Percentiles rank a stretch among this genome's conserved stretches.
Conservation (phyloP, 1,140 invertebrate species). For the Carcinoscorpius rotundicauda region DNA sequence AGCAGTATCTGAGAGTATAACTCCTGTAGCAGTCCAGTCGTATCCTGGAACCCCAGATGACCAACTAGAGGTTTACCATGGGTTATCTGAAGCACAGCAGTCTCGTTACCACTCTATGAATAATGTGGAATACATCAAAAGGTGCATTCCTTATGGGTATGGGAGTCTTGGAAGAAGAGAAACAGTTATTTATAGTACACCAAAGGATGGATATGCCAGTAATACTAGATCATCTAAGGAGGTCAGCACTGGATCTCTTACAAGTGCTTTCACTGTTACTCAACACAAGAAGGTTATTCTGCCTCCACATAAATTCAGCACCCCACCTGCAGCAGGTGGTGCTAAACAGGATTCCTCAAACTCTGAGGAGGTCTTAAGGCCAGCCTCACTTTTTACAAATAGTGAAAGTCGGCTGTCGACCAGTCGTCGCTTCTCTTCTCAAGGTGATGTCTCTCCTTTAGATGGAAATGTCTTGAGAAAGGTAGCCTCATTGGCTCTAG, state of each 20-base stretch:
- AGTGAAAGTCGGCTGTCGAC: not conserved
- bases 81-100: constrained; percentile 7
- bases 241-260: not conserved
- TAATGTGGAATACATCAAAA: constrained; percentile 8
- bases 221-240: constrained; percentile 3
- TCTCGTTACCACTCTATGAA: constrained; percentile 7
- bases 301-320: constrained; percentile 16
- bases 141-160: constrained; percentile 2
- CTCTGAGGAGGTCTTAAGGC: constrained; percentile 16
- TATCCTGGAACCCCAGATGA: constrained; percentile 10
- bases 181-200: not conserved
- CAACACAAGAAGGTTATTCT: constrained; percentile 20
- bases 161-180: constrained; percentile 5
- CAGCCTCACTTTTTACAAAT: constrained; percentile 9
- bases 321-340: not conserved
- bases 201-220: not conserved
- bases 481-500: constrained; percentile 65
- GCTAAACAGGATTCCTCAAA: constrained; percentile 8
- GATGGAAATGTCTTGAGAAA: constrained; percentile 62
- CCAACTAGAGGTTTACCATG: not conserved
- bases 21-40: constrained; percentile 4
- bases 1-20: not conserved
- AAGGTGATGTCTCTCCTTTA: constrained; percentile 32
- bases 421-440: constrained; percentile 35
- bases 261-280: constrained; percentile 11